Evolutionary conservation across 2,113 vertebrate species (phyloP).

Genomic region (Hyperoodon ampullatus): DNA sequence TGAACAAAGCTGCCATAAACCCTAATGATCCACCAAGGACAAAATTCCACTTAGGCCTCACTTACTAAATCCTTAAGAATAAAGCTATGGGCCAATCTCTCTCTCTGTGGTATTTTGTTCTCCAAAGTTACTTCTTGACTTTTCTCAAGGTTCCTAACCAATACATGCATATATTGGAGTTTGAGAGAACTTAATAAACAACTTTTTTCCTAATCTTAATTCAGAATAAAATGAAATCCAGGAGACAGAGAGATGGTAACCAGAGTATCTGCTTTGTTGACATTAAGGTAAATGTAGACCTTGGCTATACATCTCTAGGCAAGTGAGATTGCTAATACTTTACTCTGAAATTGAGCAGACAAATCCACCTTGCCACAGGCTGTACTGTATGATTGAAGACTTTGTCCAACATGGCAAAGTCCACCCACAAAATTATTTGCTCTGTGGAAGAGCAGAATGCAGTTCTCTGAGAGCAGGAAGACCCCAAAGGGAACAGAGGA

Average conservation of each 20-base stretch:
- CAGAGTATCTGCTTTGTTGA: not conserved
- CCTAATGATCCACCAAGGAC: constrained; percentile 66
- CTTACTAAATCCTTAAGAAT: not conserved
- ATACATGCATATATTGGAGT: not conserved
- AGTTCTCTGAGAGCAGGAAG: not conserved
- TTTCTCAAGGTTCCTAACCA: not conserved
- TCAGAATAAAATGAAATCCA: not conserved
- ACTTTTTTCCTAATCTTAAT: not conserved
- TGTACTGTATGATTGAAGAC: not conserved
- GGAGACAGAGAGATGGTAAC: not conserved
- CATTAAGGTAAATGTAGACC: not conserved
- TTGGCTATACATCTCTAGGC: not conserved
- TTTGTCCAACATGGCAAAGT: not conserved
- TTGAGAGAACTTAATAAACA: not conserved
- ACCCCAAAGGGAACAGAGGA: not conserved
- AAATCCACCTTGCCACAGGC: not conserved
- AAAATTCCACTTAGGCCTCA: constrained; percentile 39
- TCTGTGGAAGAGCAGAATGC: not conserved
- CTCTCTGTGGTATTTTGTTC: not conserved
- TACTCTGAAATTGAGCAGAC: not conserved
- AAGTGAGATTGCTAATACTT: not conserved
- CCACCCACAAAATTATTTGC: not conserved
- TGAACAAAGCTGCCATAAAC: constrained; percentile 54
- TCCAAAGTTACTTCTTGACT: not conserved
- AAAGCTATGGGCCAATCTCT: not conserved